A percentile compares a stretch with the other conserved stretches of the same genome.
Conservation (phyloP, 2,888 invertebrate species). For the Hedychridium roseum region DNA sequence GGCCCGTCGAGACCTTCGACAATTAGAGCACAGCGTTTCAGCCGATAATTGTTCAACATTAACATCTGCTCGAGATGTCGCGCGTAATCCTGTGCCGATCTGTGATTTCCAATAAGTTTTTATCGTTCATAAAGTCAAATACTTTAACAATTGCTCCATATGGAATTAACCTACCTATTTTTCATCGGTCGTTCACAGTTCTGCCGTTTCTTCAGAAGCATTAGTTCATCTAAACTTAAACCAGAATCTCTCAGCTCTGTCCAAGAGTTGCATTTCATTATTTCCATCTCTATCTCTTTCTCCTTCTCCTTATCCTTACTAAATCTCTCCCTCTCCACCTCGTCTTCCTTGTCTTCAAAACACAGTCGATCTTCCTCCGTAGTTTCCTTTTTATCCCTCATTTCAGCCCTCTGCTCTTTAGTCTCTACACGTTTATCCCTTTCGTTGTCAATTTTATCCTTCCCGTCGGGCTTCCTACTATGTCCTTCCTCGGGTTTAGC, state of each 20-base stretch:
- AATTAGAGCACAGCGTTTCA: conserved; percentile 44
- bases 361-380: conserved; percentile 30
- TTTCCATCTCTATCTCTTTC: conserved; percentile 40
- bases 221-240: conserved; percentile 42
- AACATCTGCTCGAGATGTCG: conserved; percentile 56
- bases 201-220: conserved; percentile 36
- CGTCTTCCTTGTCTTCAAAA: conserved; percentile 29
- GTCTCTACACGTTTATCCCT: conserved; percentile 32
- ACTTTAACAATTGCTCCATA: too few species aligned
- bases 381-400: conserved; percentile 26
- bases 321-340: too few species aligned
- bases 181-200: conserved; percentile 37
- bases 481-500: conserved; percentile 21
- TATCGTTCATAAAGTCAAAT: too few species aligned
- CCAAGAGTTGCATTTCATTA: conserved; percentile 49
- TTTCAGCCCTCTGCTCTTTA: conserved; percentile 26
- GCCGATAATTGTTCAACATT: conserved; percentile 49
- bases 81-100: conserved; percentile 53
- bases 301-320: conserved; percentile 39
- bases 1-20: conserved; percentile 50
- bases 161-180: conserved; percentile 46
- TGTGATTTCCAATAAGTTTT: too few species aligned
- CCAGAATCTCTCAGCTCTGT: conserved; percentile 43
- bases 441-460: conserved; percentile 28
- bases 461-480: conserved; percentile 30